These are phyloP conservation scores for Pseudois nayaur DNA, from an alignment of 2,113 vertebrate species.

Conservation along the genomic window DNA sequence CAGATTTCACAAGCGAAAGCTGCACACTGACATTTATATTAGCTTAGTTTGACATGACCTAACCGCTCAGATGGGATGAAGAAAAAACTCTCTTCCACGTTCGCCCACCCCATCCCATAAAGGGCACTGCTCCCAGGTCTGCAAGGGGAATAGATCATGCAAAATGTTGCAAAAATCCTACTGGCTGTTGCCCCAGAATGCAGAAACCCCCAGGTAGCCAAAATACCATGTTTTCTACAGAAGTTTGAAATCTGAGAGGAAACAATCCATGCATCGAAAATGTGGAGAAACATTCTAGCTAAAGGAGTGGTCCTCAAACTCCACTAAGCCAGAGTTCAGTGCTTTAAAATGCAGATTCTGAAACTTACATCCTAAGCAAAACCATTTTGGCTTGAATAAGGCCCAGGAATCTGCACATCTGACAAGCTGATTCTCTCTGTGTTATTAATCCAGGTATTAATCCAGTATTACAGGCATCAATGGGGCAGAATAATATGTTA, in stretches of 20 bases:
- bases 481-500: background rate
- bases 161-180: constrained; percentile 33
- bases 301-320: background rate
- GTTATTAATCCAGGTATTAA: background rate
- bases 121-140: background rate
- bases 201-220: background rate
- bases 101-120: background rate
- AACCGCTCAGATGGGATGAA: constrained; percentile 50
- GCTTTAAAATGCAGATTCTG: background rate
- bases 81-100: background rate
- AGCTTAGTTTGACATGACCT: constrained; percentile 70
- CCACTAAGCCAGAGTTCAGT: background rate
- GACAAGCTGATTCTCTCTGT: background rate
- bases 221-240: background rate
- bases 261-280: background rate
- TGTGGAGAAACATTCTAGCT: background rate
- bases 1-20: constrained; percentile 72
- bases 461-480: background rate
- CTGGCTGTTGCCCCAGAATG: background rate
- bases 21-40: constrained; percentile 77
- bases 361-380: background rate
- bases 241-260: background rate
- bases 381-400: background rate
- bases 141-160: background rate
- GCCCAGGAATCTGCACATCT: background rate